Evolutionary conservation across 2,888 invertebrate genomes (phyloP), one percentile per base, ranked within the genome.

Genomic region (Ormia ochracea): DNA sequence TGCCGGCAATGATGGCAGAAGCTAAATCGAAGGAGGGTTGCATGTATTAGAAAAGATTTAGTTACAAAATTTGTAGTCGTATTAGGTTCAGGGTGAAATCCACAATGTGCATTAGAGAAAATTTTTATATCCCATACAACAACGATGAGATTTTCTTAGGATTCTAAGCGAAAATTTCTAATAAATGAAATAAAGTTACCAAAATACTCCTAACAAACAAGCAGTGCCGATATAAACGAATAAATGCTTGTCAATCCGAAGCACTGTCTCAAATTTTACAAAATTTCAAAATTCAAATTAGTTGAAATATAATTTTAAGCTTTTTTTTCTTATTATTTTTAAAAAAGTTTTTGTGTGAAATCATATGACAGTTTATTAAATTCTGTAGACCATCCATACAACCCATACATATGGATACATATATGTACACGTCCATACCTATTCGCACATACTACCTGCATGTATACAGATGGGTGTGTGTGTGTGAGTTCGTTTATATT

Each of bases 11-110:
- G 70, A 26, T 50, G 19, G 50, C 19, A 26, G 26, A 21, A 66
- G 58, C 66, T 50, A 54, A 48, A 48, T 56, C 26, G 31, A 58
- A 66, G 50, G 61, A 63, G 12, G n/a, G 1, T 23, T 33, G 31
- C 17, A n/a, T 31, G 63, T 45, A 69, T 74, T 74, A 74, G 58
- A 79, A 79, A 72, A 79, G 48, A 79, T 74, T 79, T 59, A 52
- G 69, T 79, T 79, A 79, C 78, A 79, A 41, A n/a, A 54, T 56
- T 68, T 78, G 56, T 58, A 56, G 50, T 58, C 69, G 68, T 79
- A 79, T 79, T 75, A 75, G 54, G 28, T 79, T 79, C 78, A 74
- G 74, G 78, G 74, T 75, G 75, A 79, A 79, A 72, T 70, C 75
- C 38, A 70, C 59, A 52, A 79, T 75, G 68, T 79, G 79, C 79